Conservation (phyloP, 2,888 invertebrate species). For the Kryphioiulus occultus region DNA sequence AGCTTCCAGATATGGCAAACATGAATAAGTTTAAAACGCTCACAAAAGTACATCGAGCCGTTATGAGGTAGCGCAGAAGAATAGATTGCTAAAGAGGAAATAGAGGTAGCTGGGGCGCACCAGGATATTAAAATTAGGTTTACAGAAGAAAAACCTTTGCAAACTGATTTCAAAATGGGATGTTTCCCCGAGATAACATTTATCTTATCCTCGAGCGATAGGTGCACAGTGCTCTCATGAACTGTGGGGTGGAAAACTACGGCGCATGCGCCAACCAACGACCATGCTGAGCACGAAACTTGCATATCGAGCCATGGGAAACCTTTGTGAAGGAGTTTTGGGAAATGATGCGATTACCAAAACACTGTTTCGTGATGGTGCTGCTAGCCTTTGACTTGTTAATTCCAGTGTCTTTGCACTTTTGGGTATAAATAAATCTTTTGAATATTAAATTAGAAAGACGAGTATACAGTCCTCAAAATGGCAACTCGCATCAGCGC, state of each 20-base stretch:
- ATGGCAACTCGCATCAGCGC: no score
- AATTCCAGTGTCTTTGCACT: no score
- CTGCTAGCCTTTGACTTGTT: no score
- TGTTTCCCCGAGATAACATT: slow-evolving; percentile 15
- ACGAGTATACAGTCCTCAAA: no score
- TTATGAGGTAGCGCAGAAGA: background rate
- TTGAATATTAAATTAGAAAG: no score
- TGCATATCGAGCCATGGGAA: no score
- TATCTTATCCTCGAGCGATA: slow-evolving; percentile 1
- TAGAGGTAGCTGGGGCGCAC: slow-evolving; percentile 23
- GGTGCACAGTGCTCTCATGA: slow-evolving; percentile 8
- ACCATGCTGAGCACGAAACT: no score
- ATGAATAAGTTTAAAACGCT: background rate
- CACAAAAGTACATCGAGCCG: slow-evolving; percentile 23
- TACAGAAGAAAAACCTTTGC: background rate
- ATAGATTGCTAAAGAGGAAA: slow-evolving; percentile 6
- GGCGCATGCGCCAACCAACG: background rate
- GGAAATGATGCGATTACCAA: no score
- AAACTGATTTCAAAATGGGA: slow-evolving; percentile 23
- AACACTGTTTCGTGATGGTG: no score
- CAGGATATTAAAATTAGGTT: slow-evolving; percentile 23
- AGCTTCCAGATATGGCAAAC: background rate
- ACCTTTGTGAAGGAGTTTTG: no score
- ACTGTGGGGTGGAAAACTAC: background rate
- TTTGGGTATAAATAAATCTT: no score